Conservation (phyloP, 2,888 invertebrate species). For the Osmoderma eremita region DNA sequence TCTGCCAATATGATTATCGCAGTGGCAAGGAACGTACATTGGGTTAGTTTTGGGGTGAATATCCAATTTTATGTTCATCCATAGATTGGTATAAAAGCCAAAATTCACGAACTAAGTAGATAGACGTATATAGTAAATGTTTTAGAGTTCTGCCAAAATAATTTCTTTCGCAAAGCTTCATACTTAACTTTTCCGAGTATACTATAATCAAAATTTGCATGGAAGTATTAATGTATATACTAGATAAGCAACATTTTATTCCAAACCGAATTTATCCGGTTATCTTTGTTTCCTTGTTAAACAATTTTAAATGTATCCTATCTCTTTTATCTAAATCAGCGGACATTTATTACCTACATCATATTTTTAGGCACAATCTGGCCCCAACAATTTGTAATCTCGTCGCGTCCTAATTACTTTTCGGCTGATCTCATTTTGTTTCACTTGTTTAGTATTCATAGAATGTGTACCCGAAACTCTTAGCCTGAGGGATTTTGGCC, state of each 20-base stretch:
- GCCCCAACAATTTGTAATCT: conserved; percentile 50
- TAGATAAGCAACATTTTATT: too few relatives aligned
- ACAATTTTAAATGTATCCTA: conserved; percentile 18
- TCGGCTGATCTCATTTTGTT: conserved; percentile 46
- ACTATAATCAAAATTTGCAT: too few relatives aligned
- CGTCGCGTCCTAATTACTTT: conserved; percentile 49
- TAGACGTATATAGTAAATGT: background rate
- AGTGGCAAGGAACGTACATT: background rate
- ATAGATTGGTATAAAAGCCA: background rate
- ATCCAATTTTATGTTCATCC: background rate
- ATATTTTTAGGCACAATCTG: conserved; percentile 49
- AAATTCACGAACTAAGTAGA: background rate
- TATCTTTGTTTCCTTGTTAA: too few relatives aligned
- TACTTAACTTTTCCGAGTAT: too few relatives aligned
- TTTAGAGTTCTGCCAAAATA: too few relatives aligned
- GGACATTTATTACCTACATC: conserved; percentile 46
- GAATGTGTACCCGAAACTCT: conserved; percentile 38
- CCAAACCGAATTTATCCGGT: too few relatives aligned
- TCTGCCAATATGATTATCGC: conserved; percentile 1
- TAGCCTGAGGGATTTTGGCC: conserved; percentile 28
- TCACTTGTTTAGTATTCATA: conserved; percentile 51
- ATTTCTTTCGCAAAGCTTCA: too few relatives aligned
- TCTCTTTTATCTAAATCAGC: conserved; percentile 23
- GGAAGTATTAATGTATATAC: too few relatives aligned
- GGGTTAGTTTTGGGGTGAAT: conserved; percentile 3